A percentile compares a stretch with the other conserved stretches of the same genome.
These are phyloP conservation scores for Vesta saturnalis DNA, from an alignment of 2,888 invertebrate genomes.

Conservation along the genomic window DNA sequence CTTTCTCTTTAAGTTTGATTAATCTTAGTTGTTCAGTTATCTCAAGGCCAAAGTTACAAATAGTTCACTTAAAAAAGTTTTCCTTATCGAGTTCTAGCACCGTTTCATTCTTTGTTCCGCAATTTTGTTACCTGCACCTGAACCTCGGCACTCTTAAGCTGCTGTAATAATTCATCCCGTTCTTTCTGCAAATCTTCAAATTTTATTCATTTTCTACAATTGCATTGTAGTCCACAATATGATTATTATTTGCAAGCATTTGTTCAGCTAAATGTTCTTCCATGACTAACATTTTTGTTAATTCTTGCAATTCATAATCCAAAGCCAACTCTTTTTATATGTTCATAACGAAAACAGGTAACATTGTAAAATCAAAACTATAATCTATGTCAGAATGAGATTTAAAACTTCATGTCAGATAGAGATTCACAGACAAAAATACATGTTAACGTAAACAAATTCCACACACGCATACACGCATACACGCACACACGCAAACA, in stretches of 20 bases:
- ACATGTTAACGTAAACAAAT: no score
- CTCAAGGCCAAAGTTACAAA: slow-evolving; percentile 17
- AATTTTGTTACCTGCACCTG: slow-evolving; percentile 67
- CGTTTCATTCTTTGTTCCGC: slow-evolving; percentile 82
- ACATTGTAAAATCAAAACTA: no score
- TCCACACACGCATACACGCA: no score
- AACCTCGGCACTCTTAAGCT: slow-evolving; percentile 70
- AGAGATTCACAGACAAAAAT: no score
- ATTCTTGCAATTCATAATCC: slow-evolving; percentile 74
- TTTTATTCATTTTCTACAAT: slow-evolving; percentile 71
- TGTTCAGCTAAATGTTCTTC: slow-evolving; percentile 74
- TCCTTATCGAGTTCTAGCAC: slow-evolving; percentile 81
- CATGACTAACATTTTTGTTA: slow-evolving; percentile 75
- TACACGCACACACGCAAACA: no score
- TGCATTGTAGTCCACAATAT: slow-evolving; percentile 62
- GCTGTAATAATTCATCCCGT: slow-evolving; percentile 75
- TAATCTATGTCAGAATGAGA: no score
- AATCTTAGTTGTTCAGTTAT: slow-evolving; percentile 61
- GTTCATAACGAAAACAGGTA: no score
- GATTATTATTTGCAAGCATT: slow-evolving; percentile 67
- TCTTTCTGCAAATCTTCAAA: slow-evolving; percentile 78
- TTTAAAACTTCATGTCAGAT: no score
- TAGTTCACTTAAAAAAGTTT: slow-evolving; percentile 59
- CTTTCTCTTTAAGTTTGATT: slow-evolving; percentile 81
- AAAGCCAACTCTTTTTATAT: slow-evolving; percentile 75